These are phyloP conservation scores for Bufo gargarizans DNA, from an alignment of 2,113 vertebrate genomes.

Conservation along the genomic window DNA sequence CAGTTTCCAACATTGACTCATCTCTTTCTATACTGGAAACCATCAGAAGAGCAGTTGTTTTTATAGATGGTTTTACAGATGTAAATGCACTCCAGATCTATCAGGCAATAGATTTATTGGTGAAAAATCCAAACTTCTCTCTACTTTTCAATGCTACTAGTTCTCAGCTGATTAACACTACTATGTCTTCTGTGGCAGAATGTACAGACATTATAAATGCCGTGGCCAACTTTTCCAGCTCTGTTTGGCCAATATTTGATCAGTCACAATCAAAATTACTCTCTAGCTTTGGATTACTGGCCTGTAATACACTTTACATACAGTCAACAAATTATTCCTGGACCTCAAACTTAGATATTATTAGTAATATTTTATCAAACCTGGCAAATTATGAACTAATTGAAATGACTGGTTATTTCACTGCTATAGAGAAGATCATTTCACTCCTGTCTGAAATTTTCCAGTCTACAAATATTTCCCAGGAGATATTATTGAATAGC, in stretches of 20 bases:
- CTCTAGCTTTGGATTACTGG: slow-evolving; percentile 36
- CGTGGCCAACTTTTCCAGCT: slow-evolving; percentile 13
- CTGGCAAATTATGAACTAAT: not conserved
- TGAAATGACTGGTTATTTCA: slow-evolving; percentile 12
- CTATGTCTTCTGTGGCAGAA: slow-evolving; percentile 45
- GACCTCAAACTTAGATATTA: not conserved
- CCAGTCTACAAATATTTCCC: slow-evolving; percentile 12
- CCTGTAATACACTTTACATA: slow-evolving; percentile 8
- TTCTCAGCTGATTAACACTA: slow-evolving; percentile 38
- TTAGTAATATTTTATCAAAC: slow-evolving; percentile 19
- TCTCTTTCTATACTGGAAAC: slow-evolving; percentile 62
- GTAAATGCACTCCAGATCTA: slow-evolving; percentile 38
- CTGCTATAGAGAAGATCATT: slow-evolving; percentile 21
- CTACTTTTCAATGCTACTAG: not conserved
- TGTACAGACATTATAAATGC: not conserved
- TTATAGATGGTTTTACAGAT: slow-evolving; percentile 58
- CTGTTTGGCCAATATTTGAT: slow-evolving; percentile 9
- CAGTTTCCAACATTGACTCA: slow-evolving; percentile 57
- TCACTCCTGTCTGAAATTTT: not conserved
- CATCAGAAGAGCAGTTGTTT: slow-evolving; percentile 59
- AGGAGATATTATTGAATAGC: not conserved
- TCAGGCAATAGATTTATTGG: slow-evolving; percentile 58
- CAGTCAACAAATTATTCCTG: not conserved
- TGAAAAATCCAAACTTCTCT: not conserved
- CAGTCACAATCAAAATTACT: slow-evolving; percentile 1